Evolutionary conservation across 2,888 invertebrate genomes (phyloP), one percentile per base, ranked within the genome.

Genomic region (Bombyx huttoni): DNA sequence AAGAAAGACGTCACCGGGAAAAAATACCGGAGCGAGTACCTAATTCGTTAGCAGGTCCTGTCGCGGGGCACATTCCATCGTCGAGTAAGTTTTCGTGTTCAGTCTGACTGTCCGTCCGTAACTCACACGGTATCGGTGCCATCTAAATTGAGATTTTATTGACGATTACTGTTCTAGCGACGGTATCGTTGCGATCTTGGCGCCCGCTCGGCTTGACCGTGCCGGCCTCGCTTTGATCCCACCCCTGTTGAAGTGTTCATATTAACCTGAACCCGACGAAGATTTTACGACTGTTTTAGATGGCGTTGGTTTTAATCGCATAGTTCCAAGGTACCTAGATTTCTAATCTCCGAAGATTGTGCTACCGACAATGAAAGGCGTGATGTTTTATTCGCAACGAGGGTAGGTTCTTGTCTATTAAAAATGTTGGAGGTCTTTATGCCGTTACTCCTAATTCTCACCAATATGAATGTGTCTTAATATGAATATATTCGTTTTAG

Each of bases 91-190:
- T 88, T 88, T 82, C 88, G 82, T 88, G 88, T 88, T 83, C 78
- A 67, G 68, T 61, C 73, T 63, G 73, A 65, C 75, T 70, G 82
- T 73, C 79, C 79, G 86, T 79, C 83, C 86, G 86, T 88, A 88
- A 85, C 82, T 88, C 88, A 88, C 80, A 56, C 72, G 75, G 70
- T 88, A 88, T 88, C 88, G 82, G 74, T 79, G 76, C 87, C 83
- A 88, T 88, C 88, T 88, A 85, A 86, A 87, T 85, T 85, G 87
- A 88, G 87, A 88, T 87, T 87, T 88, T 87, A 88, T 87, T 86
- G 87, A 79, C 86, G 87, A 88, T 88, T 88, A 85, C 84, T 86
- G 87, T 85, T 84, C 87, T 86, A 84, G 84, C 67, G 78, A 70
- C 75, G 76, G 72, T 88, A 88, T 88, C 87, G 84, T 86, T 77